A percentile compares a stretch with the other conserved stretches of the same genome.
Evolutionary conservation across 1,140 invertebrate species (phyloP).

Genomic region (Drosophila virilis): DNA sequence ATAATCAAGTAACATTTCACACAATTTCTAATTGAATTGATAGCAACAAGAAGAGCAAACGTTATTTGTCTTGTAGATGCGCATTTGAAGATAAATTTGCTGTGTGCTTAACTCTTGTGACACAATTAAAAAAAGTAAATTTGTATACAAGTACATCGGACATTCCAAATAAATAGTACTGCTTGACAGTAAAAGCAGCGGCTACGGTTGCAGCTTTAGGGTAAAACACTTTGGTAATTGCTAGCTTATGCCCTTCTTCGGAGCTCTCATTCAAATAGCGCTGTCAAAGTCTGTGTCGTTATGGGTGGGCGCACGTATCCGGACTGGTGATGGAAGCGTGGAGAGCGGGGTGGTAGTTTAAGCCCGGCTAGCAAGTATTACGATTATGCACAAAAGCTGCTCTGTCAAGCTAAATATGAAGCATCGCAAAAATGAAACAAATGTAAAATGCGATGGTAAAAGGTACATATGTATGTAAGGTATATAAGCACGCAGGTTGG

Average conservation of each 20-base stretch:
- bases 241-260: constrained; percentile 72
- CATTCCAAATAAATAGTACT: constrained; percentile 3
- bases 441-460: constrained; percentile 58
- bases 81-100: background rate
- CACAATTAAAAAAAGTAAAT: background rate
- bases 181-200: background rate
- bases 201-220: constrained; percentile 27
- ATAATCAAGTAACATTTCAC: background rate
- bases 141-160: background rate
- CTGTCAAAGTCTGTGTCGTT: constrained; percentile 23
- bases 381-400: constrained; percentile 76
- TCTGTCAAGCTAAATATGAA: constrained; percentile 77
- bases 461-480: constrained; percentile 12
- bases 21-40: background rate
- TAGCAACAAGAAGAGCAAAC: background rate
- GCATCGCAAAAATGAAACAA: constrained; percentile 74
- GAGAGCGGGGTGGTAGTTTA: constrained; percentile 17
- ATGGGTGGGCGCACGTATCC: background rate
- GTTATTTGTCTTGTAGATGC: background rate
- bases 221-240: constrained; percentile 80
- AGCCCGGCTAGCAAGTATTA: constrained; percentile 70
- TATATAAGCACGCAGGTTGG: constrained; percentile 38
- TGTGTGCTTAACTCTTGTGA: background rate
- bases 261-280: constrained; percentile 41
- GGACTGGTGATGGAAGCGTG: background rate